Base-by-base conservation (phyloP, 2,888 invertebrate genomes). In the Lottia scabra region DNA sequence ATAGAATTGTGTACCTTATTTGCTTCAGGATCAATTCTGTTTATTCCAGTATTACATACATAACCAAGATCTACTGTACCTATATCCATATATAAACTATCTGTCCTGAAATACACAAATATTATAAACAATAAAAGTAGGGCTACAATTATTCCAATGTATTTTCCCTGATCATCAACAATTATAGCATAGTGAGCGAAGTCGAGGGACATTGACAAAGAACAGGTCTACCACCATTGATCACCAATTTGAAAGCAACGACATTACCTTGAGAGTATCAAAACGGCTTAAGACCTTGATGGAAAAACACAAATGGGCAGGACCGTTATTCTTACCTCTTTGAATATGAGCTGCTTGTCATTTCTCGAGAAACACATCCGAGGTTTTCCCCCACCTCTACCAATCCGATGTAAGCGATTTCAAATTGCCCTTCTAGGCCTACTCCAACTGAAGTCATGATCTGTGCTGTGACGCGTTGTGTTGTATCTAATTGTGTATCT, bases 351-450 rank as follows among this genome's bases (percentile, higher is more conserved):
- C 45, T 65, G 3, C 45, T 62, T 3, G 75, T 76, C 64, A 48
- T 45, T 1, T 15, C 44, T 12, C 16, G 23, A 44, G 78, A 75
- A n/a, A 82, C 65, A 76, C 87, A 87, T 0, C 84, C 84, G 10
- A 87, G 69, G 75, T 86, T 87, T 10, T 70, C 76, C 1, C 87
- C 87, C 0, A 77, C 82, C 44, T 71, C 74, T 8, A 80, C 67
- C 4, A 86, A 71, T 6, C 81, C 80, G 15, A 84, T 79, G 63
- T 79, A 80, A 62, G 80, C 76, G 2, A 85, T 70, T 68, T 86
- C 84, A 68, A 87, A 70, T 26, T 77, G 76, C 1, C 77, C 80
- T 1, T 76, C 27, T 26, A 56, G 23, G 16, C 69, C 73, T 8
- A 74, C 19, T 0, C 84, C 79, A 0, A n/a, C n/a, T n/a, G n/a